Conservation (phyloP, 1,140 invertebrate genomes). For the Helicorthomorpha holstii region DNA sequence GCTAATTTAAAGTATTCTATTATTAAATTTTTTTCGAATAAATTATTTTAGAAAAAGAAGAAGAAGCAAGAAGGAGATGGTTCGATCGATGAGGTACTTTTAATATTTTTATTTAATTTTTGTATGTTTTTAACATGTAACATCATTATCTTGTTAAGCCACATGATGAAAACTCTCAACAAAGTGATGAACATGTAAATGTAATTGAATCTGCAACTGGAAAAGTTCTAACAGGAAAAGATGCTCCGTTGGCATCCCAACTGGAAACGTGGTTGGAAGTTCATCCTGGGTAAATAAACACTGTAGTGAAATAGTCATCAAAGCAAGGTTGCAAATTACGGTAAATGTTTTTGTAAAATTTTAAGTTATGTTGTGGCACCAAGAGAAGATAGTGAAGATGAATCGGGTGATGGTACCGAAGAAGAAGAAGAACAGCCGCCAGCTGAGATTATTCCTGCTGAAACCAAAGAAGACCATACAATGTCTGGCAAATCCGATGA, state of each 20-base stretch:
- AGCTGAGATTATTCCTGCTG: too few species aligned
- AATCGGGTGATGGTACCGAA: constrained; percentile 8
- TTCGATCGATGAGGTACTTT: too few species aligned
- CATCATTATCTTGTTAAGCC: too few species aligned
- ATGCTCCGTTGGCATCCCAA: constrained; percentile 76
- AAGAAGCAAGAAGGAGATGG: constrained; percentile 26
- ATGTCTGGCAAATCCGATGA: too few species aligned
- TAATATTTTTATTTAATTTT: too few species aligned
- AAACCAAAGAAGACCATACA: neutral
- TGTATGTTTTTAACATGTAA: too few species aligned
- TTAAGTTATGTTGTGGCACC: constrained; percentile 48
- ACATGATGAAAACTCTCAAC: constrained; percentile 48
- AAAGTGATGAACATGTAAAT: constrained; percentile 56
- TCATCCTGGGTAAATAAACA: constrained; percentile 32
- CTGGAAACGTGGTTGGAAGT: constrained; percentile 49
- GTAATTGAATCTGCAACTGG: constrained; percentile 79
- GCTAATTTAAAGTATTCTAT: too few species aligned
- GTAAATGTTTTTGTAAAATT: too few species aligned
- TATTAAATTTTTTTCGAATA: too few species aligned
- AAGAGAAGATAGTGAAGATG: constrained; percentile 20
- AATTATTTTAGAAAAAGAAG: constrained; percentile 14
- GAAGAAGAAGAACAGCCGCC: too few species aligned
- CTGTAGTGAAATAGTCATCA: too few species aligned
- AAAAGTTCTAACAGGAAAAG: constrained; percentile 58
- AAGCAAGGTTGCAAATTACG: too few species aligned